Evolutionary conservation across 2,113 vertebrate genomes (phyloP), one percentile per base, ranked within the genome.

Genomic region (Upupa epops): DNA sequence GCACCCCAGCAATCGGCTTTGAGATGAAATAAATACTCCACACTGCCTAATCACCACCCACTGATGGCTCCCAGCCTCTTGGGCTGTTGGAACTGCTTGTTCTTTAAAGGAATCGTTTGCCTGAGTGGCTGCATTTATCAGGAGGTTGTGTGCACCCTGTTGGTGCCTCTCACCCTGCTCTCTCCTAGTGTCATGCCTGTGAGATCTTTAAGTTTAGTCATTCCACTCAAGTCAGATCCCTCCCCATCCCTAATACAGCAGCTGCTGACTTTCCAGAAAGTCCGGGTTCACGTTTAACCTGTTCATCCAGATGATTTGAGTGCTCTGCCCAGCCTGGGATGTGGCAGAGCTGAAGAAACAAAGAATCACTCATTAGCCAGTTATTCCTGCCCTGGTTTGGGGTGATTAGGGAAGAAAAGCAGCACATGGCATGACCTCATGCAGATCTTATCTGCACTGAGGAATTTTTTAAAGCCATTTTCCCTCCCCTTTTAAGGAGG

Each of bases 271-370:
- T 87, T 78, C 52, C 56, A 91, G 34, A 86, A 90, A 70, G 63
- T 66, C 55, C 64, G 28, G n/a, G 42, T 37, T 93, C 73, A 48
- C 0, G 54, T 75, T 78, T 69, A 93, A 96, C 94, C 92, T 91
- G 93, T 87, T 90, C 56, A 32, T 92, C 93, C 91, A 76, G 91
- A 42, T 96, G 93, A 69, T 69, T 66, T 29, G 4, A 70, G 93
- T 25, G 0, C 5, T 2, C 37, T 0, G 7, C 68, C 52, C 78
- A 76, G 89, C 71, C 77, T 63, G 70, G 51, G 58, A 83, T 92
- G 89, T 59, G 65, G 78, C 74, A 91, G 74, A 69, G 58, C 73
- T 82, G 79, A 86, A 89, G 78, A 70, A 92, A 95, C 90, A 89
- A 86, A 91, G 83, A 95, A 88, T 94, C 69, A 11, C 40, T 79